phyloP scores from a whole-genome alignment of 2,888 invertebrate species.

The Tinea pellionella region DNA sequence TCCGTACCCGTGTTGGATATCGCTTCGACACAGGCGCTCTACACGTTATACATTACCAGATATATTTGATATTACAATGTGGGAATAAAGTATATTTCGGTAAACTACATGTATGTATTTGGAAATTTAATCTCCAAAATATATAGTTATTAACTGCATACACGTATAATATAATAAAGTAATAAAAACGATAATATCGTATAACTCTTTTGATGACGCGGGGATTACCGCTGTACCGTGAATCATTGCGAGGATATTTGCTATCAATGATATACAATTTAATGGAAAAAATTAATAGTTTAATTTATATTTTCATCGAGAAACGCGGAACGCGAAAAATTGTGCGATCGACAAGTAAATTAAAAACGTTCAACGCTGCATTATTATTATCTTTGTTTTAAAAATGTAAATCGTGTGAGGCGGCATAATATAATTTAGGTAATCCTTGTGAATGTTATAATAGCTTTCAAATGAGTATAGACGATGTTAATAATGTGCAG shows the following conservation, averaged over 20 bases:
- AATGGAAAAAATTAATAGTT: slow-evolving; percentile 67
- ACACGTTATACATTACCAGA: background rate
- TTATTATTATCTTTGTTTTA: slow-evolving; percentile 14
- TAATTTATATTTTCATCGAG: slow-evolving; percentile 66
- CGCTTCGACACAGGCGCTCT: slow-evolving; percentile 67
- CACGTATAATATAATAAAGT: background rate
- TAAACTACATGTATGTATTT: background rate
- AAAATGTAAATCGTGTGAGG: slow-evolving; percentile 16
- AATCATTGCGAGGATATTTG: slow-evolving; percentile 39
- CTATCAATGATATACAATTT: slow-evolving; percentile 63
- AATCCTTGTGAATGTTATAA: background rate
- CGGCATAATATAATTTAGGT: slow-evolving; percentile 14
- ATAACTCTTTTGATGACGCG: slow-evolving; percentile 50
- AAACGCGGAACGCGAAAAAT: slow-evolving; percentile 67
- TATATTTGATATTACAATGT: background rate
- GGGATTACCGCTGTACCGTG: slow-evolving; percentile 18
- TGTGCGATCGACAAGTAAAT: slow-evolving; percentile 55
- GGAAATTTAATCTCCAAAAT: background rate
- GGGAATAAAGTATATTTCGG: background rate
- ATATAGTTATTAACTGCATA: background rate
- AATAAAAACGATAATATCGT: slow-evolving; percentile 39
- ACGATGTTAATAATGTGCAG: background rate
- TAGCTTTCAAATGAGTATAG: background rate
- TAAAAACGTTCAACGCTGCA: slow-evolving; percentile 47
- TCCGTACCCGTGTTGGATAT: slow-evolving; percentile 75